These are phyloP conservation scores for Tanytarsus gracilentus DNA, from an alignment of 2,888 invertebrate genomes.

Conservation along the genomic window DNA sequence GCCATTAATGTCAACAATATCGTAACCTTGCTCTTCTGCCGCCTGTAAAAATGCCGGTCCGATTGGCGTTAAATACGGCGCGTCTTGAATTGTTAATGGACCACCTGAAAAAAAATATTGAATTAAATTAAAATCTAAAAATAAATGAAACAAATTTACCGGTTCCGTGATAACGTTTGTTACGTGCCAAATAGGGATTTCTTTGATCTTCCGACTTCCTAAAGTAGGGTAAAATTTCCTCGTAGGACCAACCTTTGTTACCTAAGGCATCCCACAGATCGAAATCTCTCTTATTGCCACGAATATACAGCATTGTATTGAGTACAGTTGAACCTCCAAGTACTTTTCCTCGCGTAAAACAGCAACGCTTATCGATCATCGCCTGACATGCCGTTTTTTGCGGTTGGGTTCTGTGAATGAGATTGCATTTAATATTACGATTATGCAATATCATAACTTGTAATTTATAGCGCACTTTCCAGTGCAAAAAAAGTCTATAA, in stretches of 20 bases:
- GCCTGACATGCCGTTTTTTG: slow-evolving; percentile 77
- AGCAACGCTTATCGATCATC: slow-evolving; percentile 73
- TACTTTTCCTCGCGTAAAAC: slow-evolving; percentile 85
- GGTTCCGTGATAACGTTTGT: slow-evolving; percentile 59
- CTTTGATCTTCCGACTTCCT: slow-evolving; percentile 80
- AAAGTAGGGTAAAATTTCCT: slow-evolving; percentile 73
- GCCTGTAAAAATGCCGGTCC: slow-evolving; percentile 80
- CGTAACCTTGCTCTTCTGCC: slow-evolving; percentile 87
- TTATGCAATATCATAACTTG: background rate
- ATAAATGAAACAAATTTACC: slow-evolving; percentile 44
- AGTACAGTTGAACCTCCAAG: slow-evolving; percentile 80
- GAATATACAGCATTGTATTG: slow-evolving; percentile 84
- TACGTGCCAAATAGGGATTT: slow-evolving; percentile 75
- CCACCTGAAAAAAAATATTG: slow-evolving; percentile 38
- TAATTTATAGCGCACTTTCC: too few species aligned
- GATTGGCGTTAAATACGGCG: slow-evolving; percentile 57
- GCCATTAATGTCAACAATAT: slow-evolving; percentile 76
- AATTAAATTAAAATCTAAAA: slow-evolving; percentile 8
- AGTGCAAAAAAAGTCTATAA: too few species aligned
- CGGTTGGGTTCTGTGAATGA: slow-evolving; percentile 62
- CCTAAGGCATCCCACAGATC: slow-evolving; percentile 76
- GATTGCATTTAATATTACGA: slow-evolving; percentile 32
- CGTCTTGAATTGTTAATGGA: slow-evolving; percentile 41
- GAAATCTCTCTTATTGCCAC: slow-evolving; percentile 79
- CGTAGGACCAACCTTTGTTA: slow-evolving; percentile 80